These are phyloP conservation scores for Drosophila austrosaltans DNA, from an alignment of 2,888 invertebrate genomes.

Conservation along the genomic window DNA sequence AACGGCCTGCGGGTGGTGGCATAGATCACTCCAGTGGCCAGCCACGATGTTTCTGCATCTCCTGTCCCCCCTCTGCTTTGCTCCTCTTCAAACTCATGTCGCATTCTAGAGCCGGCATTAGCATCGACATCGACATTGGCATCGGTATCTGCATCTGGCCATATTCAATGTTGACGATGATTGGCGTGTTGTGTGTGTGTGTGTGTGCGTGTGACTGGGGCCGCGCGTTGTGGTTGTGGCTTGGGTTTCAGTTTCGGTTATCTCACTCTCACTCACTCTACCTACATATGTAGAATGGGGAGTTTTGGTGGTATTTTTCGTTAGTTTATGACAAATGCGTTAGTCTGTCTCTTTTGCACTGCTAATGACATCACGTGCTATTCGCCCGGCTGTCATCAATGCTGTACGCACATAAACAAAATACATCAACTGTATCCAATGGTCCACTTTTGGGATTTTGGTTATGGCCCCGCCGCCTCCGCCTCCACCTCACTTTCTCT, in stretches of 20 bases:
- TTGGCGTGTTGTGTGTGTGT: slow-evolving; percentile 58
- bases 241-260: slow-evolving; percentile 30
- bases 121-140: not conserved
- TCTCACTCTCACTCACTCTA: slow-evolving; percentile 17
- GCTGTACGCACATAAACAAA: slow-evolving; percentile 70
- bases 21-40: slow-evolving; percentile 56
- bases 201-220: slow-evolving; percentile 28
- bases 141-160: slow-evolving; percentile 35
- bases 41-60: slow-evolving; percentile 22
- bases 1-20: slow-evolving; percentile 52
- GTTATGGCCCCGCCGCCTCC: not conserved
- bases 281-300: slow-evolving; percentile 7
- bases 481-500: not conserved
- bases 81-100: not conserved
- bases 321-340: slow-evolving; percentile 71
- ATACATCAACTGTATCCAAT: slow-evolving; percentile 64
- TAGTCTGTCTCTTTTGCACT: slow-evolving; percentile 42
- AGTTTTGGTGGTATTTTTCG: slow-evolving; percentile 46
- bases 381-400: slow-evolving; percentile 65
- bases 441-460: slow-evolving; percentile 46
- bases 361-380: slow-evolving; percentile 75
- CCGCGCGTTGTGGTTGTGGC: slow-evolving; percentile 63
- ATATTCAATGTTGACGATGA: slow-evolving; percentile 56
- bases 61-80: not conserved
- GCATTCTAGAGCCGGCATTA: not conserved